Percentiles rank a stretch among this genome's conserved stretches.
Evolutionary conservation across 1,140 invertebrate species (phyloP).

Genomic region (Brachystomella parvula): DNA sequence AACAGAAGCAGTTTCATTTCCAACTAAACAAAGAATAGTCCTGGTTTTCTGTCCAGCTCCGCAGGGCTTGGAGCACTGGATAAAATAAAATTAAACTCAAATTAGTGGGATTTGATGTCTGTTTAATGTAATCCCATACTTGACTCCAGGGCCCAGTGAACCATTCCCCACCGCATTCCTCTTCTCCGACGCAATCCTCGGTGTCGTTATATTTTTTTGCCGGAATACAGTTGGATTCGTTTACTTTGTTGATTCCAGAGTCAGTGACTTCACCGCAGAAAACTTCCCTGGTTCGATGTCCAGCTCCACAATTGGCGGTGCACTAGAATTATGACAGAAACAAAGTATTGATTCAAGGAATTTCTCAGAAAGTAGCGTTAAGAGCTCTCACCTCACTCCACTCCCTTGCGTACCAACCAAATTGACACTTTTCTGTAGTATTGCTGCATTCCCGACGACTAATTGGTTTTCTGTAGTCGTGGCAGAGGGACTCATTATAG

Average conservation of each 20-base stretch:
- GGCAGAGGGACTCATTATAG: constrained; percentile 60
- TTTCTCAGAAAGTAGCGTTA: not conserved
- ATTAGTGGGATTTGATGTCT: constrained; percentile 34
- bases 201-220: constrained; percentile 58
- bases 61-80: constrained; percentile 67
- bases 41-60: constrained; percentile 66
- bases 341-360: not conserved
- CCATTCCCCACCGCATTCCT: constrained; percentile 58
- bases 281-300: constrained; percentile 70
- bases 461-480: constrained; percentile 52
- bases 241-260: constrained; percentile 55
- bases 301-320: constrained; percentile 41
- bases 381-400: constrained; percentile 60
- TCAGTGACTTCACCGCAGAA: constrained; percentile 67
- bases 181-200: constrained; percentile 65
- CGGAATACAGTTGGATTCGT: constrained; percentile 62
- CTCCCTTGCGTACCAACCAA: constrained; percentile 71
- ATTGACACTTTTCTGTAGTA: constrained; percentile 53
- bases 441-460: constrained; percentile 51
- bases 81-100: constrained; percentile 9
- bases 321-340: constrained; percentile 16
- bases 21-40: constrained; percentile 69
- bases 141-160: constrained; percentile 74
- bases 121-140: too few relatives aligned
- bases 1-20: constrained; percentile 53